Evolutionary conservation across 2,888 invertebrate genomes (phyloP), one percentile per base, ranked within the genome.

Genomic region (Brachynemurus nebulosus): DNA sequence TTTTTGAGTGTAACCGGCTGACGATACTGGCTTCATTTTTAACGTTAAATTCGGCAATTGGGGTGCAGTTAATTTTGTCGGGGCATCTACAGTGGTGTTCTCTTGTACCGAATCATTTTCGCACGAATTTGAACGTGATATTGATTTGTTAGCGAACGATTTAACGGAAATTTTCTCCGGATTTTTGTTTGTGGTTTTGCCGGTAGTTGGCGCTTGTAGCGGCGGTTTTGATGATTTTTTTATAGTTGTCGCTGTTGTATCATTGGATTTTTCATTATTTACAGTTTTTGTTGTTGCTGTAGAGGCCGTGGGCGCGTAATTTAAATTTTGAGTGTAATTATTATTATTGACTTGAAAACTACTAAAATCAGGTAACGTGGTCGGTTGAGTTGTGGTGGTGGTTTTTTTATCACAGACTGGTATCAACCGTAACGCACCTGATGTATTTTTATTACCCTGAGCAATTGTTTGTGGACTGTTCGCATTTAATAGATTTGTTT

Each of bases 281-380:
- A 39, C 39, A 12, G 21, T 25, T 23, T 23, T 23, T 3, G 21
- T 19, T 39, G 11, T 8, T 39, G 21, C 7, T 3, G 39, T 18
- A 27, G 3, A n/a, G 14, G n/a, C 14, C n/a, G 30, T 30, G 14
- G 5, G n/a, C n/a, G 9, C 9, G 12, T 30, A 12, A 30, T 30
- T 30, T 12, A 12, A 6, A 30, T 30, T 30, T n/a, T 3, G 9
- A 27, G 9, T 27, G 12, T 9, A n/a, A 30, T 30, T 30, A 14
- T 12, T 14, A 30, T 37, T 37, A 35, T 16, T 41, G 12, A 21
- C 12, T 23, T 64, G 64, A 55, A 65, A 65, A 62, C 63, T 62
- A 52, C 63, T 62, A 55, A 65, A 65, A 55, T 65, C 65, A 63
- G 65, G 64, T 63, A 64, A 63, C 62, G 58, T 52, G 55, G 61